Evolutionary conservation across 23 tunicate species (phyloP), one percentile per base, ranked within the genome.

Genomic region (Halocynthia aurantium): DNA sequence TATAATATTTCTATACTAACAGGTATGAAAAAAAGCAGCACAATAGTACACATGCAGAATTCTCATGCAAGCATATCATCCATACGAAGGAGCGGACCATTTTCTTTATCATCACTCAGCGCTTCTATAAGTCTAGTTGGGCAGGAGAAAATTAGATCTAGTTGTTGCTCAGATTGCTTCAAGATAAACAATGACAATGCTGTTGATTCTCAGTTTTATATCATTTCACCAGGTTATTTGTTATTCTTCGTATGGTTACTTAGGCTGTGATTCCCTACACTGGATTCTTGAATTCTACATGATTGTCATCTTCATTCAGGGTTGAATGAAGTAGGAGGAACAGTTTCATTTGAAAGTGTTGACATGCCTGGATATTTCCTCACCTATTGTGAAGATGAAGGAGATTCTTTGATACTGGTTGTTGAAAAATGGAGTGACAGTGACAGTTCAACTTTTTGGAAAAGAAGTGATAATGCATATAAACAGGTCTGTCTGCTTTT

Each of bases 311-410:
- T 58, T 13, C 4, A 60, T 71, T 5, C 76, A 71, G 55, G 57
- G 56, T 22, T 51, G 12, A 52, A 9, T 0, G 76, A 50, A 10
- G 76, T 22, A 52, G 8, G 1, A 52, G 76, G 56, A 9, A 71
- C 57, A 53, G 78, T 74, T 8, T 74, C 62, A 51, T 56, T 74
- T 15, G 78, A 74, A 54, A 53, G 55, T 62, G 63, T 74, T 10
- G 63, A 54, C 31, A 64, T 64, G 8, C 78, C 78, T 49, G 78
- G 78, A 54, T 74, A 74, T 54, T 74, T 52, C 57, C 22, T 74
- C 11, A 0, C 13, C 19, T 54, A 74, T 74, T 74, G 78, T 54
- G 56, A 15, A 65, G 22, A 31, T 31, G 44, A 31, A 31, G 44
- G 44, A 31, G 2, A 15, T 10, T 20, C 70, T 10, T 15, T 65